A percentile compares a stretch with the other conserved stretches of the same genome.
phyloP scores from a whole-genome alignment of 2,888 invertebrate species.

The Pteria penguin region DNA sequence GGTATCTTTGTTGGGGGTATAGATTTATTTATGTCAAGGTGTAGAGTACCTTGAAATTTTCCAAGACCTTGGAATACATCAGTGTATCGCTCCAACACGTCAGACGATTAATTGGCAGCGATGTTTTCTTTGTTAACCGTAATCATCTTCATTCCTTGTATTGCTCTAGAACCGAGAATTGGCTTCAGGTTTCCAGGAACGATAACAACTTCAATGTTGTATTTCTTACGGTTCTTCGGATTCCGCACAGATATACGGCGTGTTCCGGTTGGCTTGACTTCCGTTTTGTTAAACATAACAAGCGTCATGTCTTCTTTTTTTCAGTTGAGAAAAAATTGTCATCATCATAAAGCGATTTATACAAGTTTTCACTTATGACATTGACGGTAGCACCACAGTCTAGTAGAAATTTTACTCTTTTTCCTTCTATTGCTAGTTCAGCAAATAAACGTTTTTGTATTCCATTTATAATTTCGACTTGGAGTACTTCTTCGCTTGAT shows the following conservation, averaged over 20 bases:
- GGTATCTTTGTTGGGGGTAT: conserved; percentile 40
- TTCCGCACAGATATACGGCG: conserved; percentile 19
- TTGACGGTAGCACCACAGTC: background rate
- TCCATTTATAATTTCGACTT: background rate
- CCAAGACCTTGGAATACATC: conserved; percentile 44
- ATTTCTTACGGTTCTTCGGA: conserved; percentile 27
- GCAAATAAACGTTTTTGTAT: background rate
- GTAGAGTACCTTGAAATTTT: conserved; percentile 37
- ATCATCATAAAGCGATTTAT: conserved; percentile 26
- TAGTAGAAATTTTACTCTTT: background rate
- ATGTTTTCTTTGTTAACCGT: too few species aligned
- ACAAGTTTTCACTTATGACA: background rate
- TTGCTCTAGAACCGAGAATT: too few species aligned
- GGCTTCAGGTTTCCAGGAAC: too few species aligned
- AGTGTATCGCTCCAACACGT: conserved; percentile 13
- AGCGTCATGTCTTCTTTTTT: conserved; percentile 6
- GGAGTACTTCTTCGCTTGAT: background rate
- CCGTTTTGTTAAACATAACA: conserved; percentile 39
- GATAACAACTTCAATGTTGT: conserved; percentile 35
- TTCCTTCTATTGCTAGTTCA: background rate
- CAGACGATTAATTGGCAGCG: too few species aligned
- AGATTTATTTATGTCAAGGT: conserved; percentile 34
- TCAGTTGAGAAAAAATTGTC: conserved; percentile 5
- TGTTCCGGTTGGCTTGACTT: conserved; percentile 35
- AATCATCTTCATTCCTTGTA: too few species aligned